Evolutionary conservation across 2,888 invertebrate genomes (phyloP).

Genomic region (Allygus modestus): DNA sequence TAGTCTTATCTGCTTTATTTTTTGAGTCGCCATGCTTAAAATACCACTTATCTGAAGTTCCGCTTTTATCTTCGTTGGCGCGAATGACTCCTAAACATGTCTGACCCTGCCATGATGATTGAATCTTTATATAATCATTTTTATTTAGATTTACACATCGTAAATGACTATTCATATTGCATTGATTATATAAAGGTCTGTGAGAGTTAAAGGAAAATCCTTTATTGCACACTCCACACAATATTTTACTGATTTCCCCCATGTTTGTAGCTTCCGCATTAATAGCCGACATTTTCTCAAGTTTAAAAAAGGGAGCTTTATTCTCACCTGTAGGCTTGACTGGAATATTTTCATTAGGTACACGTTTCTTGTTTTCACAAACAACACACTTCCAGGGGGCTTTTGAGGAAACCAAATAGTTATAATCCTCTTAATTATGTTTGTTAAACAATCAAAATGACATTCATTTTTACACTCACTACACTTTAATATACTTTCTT

Average conservation of each 20-base stretch:
- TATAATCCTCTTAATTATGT: not conserved
- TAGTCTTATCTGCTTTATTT: not conserved
- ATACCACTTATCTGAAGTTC: too few relatives aligned
- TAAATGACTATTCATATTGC: not conserved
- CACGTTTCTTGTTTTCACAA: too few relatives aligned
- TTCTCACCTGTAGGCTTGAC: not conserved
- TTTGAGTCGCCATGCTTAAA: not conserved
- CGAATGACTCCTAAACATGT: not conserved
- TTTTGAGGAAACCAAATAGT: too few relatives aligned
- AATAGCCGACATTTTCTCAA: too few relatives aligned
- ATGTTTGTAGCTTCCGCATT: not conserved
- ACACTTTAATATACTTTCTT: not conserved
- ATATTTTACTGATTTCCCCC: not conserved
- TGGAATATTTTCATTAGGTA: not conserved
- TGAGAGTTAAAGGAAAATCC: not conserved
- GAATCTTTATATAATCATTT: not conserved
- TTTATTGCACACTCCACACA: not conserved
- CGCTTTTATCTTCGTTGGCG: not conserved
- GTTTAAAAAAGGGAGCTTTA: too few relatives aligned
- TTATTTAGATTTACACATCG: not conserved
- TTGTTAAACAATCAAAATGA: not conserved
- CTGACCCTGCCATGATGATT: not conserved
- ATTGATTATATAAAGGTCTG: not conserved
- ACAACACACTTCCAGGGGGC: too few relatives aligned
- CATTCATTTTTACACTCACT: not conserved